These are phyloP conservation scores for Lordiphosa mommai DNA, from an alignment of 1,140 invertebrate species.

Conservation along the genomic window DNA sequence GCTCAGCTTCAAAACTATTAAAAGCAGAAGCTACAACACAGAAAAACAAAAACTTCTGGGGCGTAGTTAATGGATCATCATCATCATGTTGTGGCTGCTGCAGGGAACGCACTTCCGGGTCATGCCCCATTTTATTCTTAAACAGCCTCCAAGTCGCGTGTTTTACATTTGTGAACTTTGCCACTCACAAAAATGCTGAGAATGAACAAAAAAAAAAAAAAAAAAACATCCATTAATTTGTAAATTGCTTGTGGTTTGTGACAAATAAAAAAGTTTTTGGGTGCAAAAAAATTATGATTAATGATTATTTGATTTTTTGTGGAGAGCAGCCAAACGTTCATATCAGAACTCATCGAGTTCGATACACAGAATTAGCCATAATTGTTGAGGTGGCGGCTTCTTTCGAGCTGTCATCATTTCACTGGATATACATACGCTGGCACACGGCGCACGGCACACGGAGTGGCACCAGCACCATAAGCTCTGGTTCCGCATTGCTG, in stretches of 20 bases:
- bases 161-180: constrained; percentile 29
- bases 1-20: not conserved
- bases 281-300: constrained; percentile 36
- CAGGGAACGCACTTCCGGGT: constrained; percentile 29
- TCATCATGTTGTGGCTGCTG: not conserved
- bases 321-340: constrained; percentile 23
- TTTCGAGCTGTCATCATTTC: constrained; percentile 38
- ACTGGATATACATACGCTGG: constrained; percentile 25
- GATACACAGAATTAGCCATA: constrained; percentile 58
- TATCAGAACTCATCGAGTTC: constrained; percentile 16
- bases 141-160: constrained; percentile 6
- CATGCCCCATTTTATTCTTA: constrained; percentile 13
- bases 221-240: constrained; percentile 48
- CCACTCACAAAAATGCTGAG: not conserved
- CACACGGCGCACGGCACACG: constrained; percentile 12
- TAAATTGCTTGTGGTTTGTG: constrained; percentile 68
- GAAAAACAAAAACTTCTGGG: not conserved
- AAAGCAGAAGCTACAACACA: not conserved
- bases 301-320: constrained; percentile 59
- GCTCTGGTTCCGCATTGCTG: constrained; percentile 66
- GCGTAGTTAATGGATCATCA: constrained; percentile 5
- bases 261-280: constrained; percentile 34
- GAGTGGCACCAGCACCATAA: constrained; percentile 24
- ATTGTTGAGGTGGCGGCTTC: constrained; percentile 40
- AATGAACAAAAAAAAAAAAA: not conserved